phyloP scores from a whole-genome alignment of 2,797 vertebrate genomes.

The Lycodopsis pacificus region DNA sequence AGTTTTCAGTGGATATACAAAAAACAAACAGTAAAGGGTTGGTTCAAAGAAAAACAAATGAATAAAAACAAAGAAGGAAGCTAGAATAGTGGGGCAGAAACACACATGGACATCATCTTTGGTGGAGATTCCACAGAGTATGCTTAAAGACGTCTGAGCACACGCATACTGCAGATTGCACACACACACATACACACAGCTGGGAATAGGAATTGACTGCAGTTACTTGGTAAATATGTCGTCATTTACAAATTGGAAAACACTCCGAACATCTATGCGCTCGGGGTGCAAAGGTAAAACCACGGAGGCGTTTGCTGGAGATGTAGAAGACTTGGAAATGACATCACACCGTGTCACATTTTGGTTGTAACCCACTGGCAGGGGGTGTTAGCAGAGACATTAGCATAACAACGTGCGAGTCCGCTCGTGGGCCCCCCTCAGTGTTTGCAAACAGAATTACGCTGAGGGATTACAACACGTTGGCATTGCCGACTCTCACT shows the following conservation, averaged over 20 bases:
- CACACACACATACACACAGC: conserved; percentile 24
- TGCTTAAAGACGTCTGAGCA: conserved; percentile 61
- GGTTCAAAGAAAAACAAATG: conserved; percentile 36
- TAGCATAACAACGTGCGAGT: conserved; percentile 26
- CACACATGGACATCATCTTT: conserved; percentile 85
- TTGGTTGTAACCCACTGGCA: conserved; percentile 44
- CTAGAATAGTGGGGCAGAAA: conserved; percentile 48
- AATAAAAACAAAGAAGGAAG: conserved; percentile 2
- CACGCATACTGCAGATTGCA: conserved; percentile 36
- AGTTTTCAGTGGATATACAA: conserved; percentile 62
- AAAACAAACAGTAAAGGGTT: conserved; percentile 60
- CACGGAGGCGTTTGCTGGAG: conserved; percentile 34
- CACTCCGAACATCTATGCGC: conserved; percentile 8
- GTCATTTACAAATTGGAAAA: conserved; percentile 37
- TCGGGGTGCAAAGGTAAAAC: conserved; percentile 35
- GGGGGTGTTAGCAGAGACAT: conserved; percentile 23
- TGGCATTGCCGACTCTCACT: conserved; percentile 42
- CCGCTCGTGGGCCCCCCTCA: conserved; percentile 25
- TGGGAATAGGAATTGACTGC: conserved; percentile 48
- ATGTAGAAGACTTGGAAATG: conserved; percentile 36
- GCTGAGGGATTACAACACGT: conserved; percentile 31
- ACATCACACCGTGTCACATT: conserved; percentile 56
- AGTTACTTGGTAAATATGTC: conserved; percentile 34
- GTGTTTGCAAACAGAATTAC: background rate
- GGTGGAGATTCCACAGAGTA: conserved; percentile 83